Evolutionary conservation across 2,113 vertebrate species (phyloP).

Genomic region (Paracanthobrama guichenoti): DNA sequence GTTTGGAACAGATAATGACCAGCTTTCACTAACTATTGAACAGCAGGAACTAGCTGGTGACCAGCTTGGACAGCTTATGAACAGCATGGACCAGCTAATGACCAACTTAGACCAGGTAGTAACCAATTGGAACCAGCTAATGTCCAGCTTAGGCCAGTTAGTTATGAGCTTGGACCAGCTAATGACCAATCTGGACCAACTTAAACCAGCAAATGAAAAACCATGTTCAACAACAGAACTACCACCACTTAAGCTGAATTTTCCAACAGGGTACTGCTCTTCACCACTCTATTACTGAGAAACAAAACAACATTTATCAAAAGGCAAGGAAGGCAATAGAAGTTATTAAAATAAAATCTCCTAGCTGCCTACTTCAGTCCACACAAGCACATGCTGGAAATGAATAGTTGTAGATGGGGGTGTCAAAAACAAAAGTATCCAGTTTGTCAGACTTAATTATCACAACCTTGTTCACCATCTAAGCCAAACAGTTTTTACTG

Average conservation of each 20-base stretch:
- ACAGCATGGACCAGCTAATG: background rate
- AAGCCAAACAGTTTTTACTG: constrained; percentile 62
- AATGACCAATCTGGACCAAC: background rate
- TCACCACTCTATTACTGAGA: constrained; percentile 33
- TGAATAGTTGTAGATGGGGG: constrained; percentile 8
- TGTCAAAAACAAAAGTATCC: constrained; percentile 58
- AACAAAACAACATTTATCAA: constrained; percentile 57
- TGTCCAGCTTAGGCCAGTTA: background rate
- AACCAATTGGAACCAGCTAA: background rate
- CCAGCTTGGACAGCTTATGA: background rate
- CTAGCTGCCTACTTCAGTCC: constrained; percentile 11
- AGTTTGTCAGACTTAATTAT: constrained; percentile 71
- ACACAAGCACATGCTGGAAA: constrained; percentile 12
- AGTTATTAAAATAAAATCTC: constrained; percentile 28
- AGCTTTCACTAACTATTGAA: background rate
- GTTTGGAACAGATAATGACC: background rate
- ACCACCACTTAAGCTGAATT: background rate
- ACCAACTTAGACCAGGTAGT: background rate
- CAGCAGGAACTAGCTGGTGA: background rate
- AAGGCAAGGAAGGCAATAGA: constrained; percentile 25
- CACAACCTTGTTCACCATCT: constrained; percentile 48
- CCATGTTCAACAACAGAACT: background rate
- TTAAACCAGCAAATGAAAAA: background rate
- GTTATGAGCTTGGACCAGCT: background rate
- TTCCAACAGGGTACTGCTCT: background rate